phyloP scores from a whole-genome alignment of 2,113 vertebrate species.

The Hyaena hyaena region DNA sequence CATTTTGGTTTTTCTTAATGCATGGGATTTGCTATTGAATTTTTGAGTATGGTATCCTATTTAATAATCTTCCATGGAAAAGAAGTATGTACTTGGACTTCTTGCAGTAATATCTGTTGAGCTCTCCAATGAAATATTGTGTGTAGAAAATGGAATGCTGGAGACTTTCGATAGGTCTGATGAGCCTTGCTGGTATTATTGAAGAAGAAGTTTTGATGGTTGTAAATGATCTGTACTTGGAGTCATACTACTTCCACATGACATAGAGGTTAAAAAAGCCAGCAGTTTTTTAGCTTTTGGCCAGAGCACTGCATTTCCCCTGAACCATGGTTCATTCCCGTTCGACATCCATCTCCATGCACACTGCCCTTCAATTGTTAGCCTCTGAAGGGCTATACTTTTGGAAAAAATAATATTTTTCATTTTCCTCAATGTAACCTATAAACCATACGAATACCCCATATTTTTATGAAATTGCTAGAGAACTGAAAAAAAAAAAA shows the following conservation, averaged over 20 bases:
- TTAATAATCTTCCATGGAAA: constrained; percentile 52
- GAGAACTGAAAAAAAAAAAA: constrained; percentile 63
- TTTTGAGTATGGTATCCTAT: constrained; percentile 46
- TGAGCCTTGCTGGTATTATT: constrained; percentile 73
- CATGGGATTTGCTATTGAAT: not conserved
- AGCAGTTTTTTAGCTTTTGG: constrained; percentile 38
- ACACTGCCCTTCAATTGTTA: constrained; percentile 28
- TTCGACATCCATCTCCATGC: constrained; percentile 45
- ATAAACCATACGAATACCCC: not conserved
- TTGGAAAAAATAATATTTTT: constrained; percentile 70
- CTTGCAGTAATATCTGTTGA: constrained; percentile 52
- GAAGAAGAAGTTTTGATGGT: constrained; percentile 61
- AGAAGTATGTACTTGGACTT: constrained; percentile 56
- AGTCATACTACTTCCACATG: constrained; percentile 37
- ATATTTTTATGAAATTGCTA: constrained; percentile 77
- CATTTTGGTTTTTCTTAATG: constrained; percentile 39
- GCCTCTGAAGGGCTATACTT: constrained; percentile 53
- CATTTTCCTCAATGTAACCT: constrained; percentile 68
- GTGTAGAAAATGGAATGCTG: constrained; percentile 68
- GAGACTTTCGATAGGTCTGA: constrained; percentile 65
- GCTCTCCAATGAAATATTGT: constrained; percentile 38
- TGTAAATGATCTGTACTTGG: constrained; percentile 55
- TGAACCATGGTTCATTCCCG: constrained; percentile 25
- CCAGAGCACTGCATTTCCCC: constrained; percentile 33
- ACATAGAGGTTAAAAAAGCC: constrained; percentile 57